Conservation (phyloP, 2,113 vertebrate species). For the Myiagra hebetior region DNA sequence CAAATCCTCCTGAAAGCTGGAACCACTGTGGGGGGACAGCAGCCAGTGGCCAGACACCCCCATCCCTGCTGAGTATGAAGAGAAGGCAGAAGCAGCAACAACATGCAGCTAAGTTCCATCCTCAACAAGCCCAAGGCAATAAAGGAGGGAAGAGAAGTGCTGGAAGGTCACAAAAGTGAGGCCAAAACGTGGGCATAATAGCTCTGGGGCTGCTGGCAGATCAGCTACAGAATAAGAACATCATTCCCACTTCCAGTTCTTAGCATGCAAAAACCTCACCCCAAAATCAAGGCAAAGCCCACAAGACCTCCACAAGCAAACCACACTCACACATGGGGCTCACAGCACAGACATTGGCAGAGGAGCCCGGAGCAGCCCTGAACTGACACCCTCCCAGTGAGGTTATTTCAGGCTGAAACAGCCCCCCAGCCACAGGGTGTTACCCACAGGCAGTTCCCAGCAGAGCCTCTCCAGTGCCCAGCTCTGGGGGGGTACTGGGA, state of each 20-base stretch:
- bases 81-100: neutral
- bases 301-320: neutral
- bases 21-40: neutral
- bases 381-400: fast-evolving
- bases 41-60: neutral
- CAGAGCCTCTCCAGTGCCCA: neutral
- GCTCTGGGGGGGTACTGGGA: neutral
- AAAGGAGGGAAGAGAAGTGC: neutral
- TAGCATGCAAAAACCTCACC: neutral
- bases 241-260: neutral
- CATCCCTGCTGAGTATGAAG: fast-evolving
- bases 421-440: neutral
- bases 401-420: neutral
- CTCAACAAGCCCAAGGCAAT: neutral
- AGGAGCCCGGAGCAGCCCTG: neutral
- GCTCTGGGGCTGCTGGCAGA: neutral
- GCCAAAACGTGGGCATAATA: neutral
- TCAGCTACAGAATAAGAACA: neutral
- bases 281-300: neutral
- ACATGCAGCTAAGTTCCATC: neutral
- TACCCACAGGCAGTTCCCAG: neutral
- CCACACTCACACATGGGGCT: fast-evolving
- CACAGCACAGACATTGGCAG: neutral
- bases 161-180: neutral
- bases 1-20: neutral